phyloP scores from a whole-genome alignment of 2,888 invertebrate species.

The Hemistola chrysoprasaria region DNA sequence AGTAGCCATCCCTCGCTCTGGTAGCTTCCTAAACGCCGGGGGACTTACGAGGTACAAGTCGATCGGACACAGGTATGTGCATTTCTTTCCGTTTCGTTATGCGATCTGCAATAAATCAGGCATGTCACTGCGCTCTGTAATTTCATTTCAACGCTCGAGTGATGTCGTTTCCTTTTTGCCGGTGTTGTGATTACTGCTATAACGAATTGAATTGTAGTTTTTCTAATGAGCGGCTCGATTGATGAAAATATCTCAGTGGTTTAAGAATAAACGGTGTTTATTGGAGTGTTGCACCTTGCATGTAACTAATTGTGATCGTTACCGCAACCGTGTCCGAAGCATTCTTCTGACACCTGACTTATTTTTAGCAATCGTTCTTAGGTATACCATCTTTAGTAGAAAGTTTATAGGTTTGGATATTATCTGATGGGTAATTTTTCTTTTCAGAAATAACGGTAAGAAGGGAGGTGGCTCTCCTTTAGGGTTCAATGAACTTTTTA shows the following conservation, averaged over 20 bases:
- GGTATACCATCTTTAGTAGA: conserved; percentile 18
- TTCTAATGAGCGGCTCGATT: conserved; percentile 8
- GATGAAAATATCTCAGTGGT: conserved; percentile 32
- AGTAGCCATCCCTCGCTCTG: conserved; percentile 92
- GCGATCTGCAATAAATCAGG: conserved; percentile 37
- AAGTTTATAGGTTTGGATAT: conserved; percentile 18
- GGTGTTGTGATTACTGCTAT: conserved; percentile 42
- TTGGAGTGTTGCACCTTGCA: conserved; percentile 67
- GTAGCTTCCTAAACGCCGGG: conserved; percentile 92
- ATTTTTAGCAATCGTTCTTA: conserved; percentile 21
- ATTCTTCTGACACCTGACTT: conserved; percentile 54
- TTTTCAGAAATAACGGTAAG: conserved; percentile 83
- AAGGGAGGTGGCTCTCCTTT: conserved; percentile 89
- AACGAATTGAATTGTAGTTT: conserved; percentile 28
- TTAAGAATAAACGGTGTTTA: conserved; percentile 58
- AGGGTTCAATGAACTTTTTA: conserved; percentile 93
- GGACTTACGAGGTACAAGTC: conserved; percentile 90
- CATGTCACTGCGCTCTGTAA: conserved; percentile 37
- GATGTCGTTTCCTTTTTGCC: conserved; percentile 52
- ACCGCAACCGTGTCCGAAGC: conserved; percentile 66
- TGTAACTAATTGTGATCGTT: conserved; percentile 64
- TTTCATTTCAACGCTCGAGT: conserved; percentile 44
- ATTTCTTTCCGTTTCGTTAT: conserved; percentile 39
- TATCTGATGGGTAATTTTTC: background rate
- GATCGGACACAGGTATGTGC: conserved; percentile 83